Conservation (phyloP, 2,888 invertebrate species). For the Rhorus exstirpatorius region DNA sequence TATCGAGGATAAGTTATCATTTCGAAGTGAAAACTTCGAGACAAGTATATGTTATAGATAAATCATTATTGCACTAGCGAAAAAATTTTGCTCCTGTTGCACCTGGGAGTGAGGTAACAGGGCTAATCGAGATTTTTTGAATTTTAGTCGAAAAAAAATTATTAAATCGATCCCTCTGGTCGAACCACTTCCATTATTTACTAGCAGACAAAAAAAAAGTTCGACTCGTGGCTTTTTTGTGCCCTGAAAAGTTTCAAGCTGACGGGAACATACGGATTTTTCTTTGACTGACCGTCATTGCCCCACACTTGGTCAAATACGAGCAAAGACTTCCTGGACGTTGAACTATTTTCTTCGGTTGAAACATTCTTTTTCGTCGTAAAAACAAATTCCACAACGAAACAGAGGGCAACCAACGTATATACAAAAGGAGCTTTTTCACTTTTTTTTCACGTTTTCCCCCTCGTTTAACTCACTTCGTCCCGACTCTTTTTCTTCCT, state of each 20-base stretch:
- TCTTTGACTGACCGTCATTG: constrained; percentile 4
- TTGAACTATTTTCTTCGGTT: background rate
- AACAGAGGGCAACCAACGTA: background rate
- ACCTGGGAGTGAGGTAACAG: no score
- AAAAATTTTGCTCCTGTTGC: no score
- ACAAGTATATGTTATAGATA: no score
- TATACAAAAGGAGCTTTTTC: background rate
- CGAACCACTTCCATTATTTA: no score
- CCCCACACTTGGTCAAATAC: background rate
- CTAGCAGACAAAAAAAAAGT: background rate
- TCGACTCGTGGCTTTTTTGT: background rate
- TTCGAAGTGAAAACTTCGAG: background rate
- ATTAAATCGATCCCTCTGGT: no score
- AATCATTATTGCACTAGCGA: no score
- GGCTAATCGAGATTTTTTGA: no score
- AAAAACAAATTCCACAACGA: constrained; percentile 22
- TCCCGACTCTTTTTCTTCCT: constrained; percentile 3
- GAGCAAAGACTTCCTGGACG: background rate
- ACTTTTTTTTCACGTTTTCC: no score
- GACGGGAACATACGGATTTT: background rate
- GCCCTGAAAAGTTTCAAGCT: background rate
- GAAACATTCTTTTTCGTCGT: constrained; percentile 25
- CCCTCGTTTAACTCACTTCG: constrained; percentile 28
- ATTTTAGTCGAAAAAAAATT: no score
- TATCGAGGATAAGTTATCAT: background rate